Conservation (phyloP, 2,888 invertebrate species). For the Metallyticus violacea region DNA sequence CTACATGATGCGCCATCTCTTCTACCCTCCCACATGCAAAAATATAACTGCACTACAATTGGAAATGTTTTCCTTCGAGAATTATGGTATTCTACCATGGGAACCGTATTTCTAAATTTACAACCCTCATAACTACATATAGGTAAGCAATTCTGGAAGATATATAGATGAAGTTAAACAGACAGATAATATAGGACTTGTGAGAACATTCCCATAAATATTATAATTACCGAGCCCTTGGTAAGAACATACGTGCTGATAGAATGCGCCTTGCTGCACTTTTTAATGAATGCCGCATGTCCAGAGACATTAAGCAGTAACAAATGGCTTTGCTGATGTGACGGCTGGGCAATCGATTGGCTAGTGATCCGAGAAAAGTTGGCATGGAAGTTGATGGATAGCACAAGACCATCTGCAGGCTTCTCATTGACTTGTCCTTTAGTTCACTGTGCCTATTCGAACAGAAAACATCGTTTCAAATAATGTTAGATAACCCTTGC, state of each 20-base stretch:
- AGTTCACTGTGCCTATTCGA: too few relatives aligned
- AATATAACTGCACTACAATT: background rate
- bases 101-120: background rate
- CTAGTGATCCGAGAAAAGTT: background rate
- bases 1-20: background rate
- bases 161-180: background rate
- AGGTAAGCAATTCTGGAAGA: background rate
- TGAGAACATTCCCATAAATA: background rate
- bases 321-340: background rate
- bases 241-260: background rate
- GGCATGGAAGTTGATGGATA: background rate
- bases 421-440: background rate
- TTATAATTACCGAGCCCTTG: background rate
- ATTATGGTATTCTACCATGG: background rate
- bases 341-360: background rate
- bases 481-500: too few relatives aligned
- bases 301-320: background rate
- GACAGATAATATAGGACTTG: background rate
- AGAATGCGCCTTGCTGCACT: background rate
- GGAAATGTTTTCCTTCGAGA: background rate
- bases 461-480: too few relatives aligned
- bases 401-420: background rate
- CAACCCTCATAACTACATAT: background rate
- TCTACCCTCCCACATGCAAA: background rate
- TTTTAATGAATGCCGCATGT: background rate